These are phyloP conservation scores for Eleutherodactylus coqui DNA, from an alignment of 2,797 vertebrate species.

Conservation along the genomic window DNA sequence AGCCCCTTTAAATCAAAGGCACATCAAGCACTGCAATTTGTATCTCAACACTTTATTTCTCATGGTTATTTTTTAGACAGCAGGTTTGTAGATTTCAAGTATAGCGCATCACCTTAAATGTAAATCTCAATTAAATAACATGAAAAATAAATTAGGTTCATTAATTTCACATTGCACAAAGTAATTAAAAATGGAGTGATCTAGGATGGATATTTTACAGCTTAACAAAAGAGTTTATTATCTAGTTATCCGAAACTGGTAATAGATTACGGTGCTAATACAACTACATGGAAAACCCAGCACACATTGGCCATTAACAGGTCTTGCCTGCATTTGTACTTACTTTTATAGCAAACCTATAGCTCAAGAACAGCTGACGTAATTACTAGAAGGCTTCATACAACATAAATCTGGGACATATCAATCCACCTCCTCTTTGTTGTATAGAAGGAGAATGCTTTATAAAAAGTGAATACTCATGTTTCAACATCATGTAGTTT, in stretches of 20 bases:
- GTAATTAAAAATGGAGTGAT: not conserved
- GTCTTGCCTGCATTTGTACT: no score
- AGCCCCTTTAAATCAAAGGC: not conserved
- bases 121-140: not conserved
- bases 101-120: not conserved
- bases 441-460: no score
- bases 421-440: no score
- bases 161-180: not conserved
- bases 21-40: not conserved
- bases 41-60: not conserved
- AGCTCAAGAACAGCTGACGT: no score
- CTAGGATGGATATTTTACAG: no score
- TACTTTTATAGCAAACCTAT: no score
- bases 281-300: not conserved
- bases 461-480: no score
- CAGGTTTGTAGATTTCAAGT: not conserved
- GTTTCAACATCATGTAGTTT: no score
- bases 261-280: not conserved
- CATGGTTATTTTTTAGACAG: not conserved
- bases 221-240: no score
- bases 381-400: no score
- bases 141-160: not conserved
- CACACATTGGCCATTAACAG: not conserved
- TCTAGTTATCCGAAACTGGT: not conserved
- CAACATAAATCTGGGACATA: no score